Percentiles rank a stretch among this genome's conserved stretches.
phyloP scores from a whole-genome alignment of 2,113 vertebrate genomes.

The Hemiscyllium ocellatum region DNA sequence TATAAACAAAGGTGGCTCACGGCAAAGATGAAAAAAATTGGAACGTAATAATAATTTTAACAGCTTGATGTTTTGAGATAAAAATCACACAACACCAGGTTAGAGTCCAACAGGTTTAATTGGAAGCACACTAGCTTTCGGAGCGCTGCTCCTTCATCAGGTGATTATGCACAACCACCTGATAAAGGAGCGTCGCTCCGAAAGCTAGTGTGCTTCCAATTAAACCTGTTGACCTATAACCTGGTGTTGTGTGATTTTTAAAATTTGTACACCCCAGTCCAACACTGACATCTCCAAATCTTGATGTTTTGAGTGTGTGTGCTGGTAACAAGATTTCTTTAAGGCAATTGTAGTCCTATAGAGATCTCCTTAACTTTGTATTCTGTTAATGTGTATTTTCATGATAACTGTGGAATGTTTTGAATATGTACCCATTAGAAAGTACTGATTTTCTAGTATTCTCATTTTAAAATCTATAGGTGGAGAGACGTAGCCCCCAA shows the following conservation, averaged over 20 bases:
- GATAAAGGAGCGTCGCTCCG: too few species aligned
- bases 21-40: background rate
- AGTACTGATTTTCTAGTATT: background rate
- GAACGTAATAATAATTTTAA: background rate
- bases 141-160: too few species aligned
- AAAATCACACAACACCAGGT: too few species aligned
- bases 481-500: slow-evolving; percentile 79
- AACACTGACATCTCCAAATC: too few species aligned
- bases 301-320: background rate
- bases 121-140: too few species aligned
- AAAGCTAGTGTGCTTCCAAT: too few species aligned
- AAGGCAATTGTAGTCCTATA: background rate
- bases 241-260: too few species aligned
- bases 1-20: background rate
- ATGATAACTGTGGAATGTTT: background rate
- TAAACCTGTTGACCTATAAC: too few species aligned
- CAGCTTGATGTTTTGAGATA: background rate
- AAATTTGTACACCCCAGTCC: too few species aligned
- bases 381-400: background rate
- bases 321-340: background rate
- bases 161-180: too few species aligned
- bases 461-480: slow-evolving; percentile 54
- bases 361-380: background rate
- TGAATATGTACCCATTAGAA: too few species aligned
- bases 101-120: too few species aligned